phyloP scores from a whole-genome alignment of 2,113 vertebrate genomes.

The Plecotus auritus region DNA sequence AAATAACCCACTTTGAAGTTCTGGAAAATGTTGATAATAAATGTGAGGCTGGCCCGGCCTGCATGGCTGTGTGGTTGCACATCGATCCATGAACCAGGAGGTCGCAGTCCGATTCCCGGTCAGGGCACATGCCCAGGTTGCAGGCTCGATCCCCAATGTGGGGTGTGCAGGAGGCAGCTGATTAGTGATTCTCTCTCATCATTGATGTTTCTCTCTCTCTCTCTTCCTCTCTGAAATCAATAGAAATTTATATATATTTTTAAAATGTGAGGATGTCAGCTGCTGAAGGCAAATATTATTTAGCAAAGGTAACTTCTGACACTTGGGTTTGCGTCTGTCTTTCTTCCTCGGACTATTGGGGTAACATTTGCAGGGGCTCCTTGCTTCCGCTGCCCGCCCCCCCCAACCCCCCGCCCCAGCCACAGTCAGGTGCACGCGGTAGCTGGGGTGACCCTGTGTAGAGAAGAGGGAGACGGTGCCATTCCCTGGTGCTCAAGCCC shows the following conservation, averaged over 20 bases:
- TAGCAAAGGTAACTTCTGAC: not conserved
- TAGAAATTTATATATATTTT: no score
- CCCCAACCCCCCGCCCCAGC: no score
- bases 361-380: not conserved
- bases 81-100: no score
- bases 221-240: no score
- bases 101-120: no score
- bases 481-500: fast-evolving
- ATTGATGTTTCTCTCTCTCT: no score
- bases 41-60: not conserved
- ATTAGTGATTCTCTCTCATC: no score
- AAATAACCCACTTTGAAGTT: not conserved
- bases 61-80: no score
- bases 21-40: not conserved
- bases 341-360: not conserved
- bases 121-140: no score
- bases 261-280: not conserved
- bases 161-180: no score
- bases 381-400: fast-evolving
- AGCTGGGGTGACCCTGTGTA: fast-evolving
- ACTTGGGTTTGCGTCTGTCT: not conserved
- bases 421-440: fast-evolving
- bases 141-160: no score
- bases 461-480: not conserved
- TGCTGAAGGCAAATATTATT: not conserved